Conservation (phyloP, 2,113 vertebrate genomes). For the Grantiella picta region DNA sequence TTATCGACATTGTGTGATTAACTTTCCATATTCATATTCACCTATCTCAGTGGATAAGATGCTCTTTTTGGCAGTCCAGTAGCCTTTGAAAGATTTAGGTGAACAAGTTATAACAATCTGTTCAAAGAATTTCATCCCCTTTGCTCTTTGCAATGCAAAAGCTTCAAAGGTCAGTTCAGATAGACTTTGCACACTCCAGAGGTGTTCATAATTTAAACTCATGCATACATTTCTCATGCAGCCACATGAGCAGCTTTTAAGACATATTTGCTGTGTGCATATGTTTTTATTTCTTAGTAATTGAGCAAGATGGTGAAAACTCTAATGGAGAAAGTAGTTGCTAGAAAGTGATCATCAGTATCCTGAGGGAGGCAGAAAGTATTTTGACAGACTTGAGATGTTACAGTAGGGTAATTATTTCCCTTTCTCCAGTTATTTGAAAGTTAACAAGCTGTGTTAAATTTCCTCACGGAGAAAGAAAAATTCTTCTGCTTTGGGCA, state of each 20-base stretch:
- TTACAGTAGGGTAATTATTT: neutral
- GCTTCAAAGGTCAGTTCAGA: constrained; percentile 29
- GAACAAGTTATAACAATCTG: neutral
- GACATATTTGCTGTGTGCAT: neutral
- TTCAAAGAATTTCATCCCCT: neutral
- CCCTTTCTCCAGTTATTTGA: neutral
- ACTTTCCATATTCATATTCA: neutral
- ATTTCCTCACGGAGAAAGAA: neutral
- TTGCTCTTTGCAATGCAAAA: constrained; percentile 6
- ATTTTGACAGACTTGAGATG: neutral
- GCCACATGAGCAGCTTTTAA: neutral
- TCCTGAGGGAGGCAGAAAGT: neutral
- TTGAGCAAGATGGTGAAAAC: neutral
- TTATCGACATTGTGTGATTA: neutral
- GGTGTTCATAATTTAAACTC: neutral
- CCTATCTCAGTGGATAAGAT: neutral
- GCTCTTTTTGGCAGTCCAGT: neutral
- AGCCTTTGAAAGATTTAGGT: constrained; percentile 8
- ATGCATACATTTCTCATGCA: neutral
- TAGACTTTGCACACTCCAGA: neutral
- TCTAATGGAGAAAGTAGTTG: neutral
- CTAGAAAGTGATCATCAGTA: neutral
- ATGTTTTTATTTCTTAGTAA: neutral
- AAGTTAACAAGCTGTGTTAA: neutral
- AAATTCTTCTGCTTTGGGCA: neutral